A percentile compares a stretch with the other conserved stretches of the same genome.
Conservation (phyloP, 2,113 vertebrate genomes). For the Gasterosteus aculeatus region DNA sequence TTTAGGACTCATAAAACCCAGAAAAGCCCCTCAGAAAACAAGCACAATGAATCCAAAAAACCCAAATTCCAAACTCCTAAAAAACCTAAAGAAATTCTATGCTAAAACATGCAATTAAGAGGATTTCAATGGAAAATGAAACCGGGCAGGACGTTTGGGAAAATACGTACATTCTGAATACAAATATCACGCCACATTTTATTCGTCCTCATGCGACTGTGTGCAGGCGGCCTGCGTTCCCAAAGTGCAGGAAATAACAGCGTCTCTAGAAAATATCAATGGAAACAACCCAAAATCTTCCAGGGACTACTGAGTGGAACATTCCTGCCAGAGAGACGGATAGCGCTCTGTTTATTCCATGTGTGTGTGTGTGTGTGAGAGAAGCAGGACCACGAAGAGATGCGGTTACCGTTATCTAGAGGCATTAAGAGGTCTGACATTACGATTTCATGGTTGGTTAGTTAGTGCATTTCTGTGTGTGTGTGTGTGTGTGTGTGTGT, state of each 20-base stretch:
- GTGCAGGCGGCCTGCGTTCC: constrained; percentile 28
- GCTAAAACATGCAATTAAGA: constrained; percentile 45
- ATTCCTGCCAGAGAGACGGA: constrained; percentile 48
- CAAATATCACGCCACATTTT: constrained; percentile 14
- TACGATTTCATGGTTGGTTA: constrained; percentile 78
- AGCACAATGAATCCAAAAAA: constrained; percentile 19
- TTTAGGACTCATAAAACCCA: not conserved
- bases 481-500: constrained; percentile 41
- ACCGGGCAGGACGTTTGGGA: constrained; percentile 33
- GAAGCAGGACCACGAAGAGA: constrained; percentile 43
- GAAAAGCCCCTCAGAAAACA: not conserved
- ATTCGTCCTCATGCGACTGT: constrained; percentile 15
- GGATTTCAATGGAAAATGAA: constrained; percentile 41
- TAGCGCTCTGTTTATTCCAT: constrained; percentile 56
- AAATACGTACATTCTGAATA: constrained; percentile 33
- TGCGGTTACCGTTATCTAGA: constrained; percentile 63
- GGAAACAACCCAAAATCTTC: constrained; percentile 35
- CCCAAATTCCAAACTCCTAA: not conserved
- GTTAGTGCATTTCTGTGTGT: constrained; percentile 37
- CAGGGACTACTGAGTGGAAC: constrained; percentile 17
- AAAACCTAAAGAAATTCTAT: not conserved
- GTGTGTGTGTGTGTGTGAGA: constrained; percentile 20
- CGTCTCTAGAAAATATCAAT: constrained; percentile 24
- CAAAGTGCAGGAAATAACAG: constrained; percentile 37
- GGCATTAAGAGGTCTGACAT: constrained; percentile 78